Evolutionary conservation across 2,797 vertebrate species (phyloP), one percentile per base, ranked within the genome.

Genomic region (Ictinia mississippiensis): DNA sequence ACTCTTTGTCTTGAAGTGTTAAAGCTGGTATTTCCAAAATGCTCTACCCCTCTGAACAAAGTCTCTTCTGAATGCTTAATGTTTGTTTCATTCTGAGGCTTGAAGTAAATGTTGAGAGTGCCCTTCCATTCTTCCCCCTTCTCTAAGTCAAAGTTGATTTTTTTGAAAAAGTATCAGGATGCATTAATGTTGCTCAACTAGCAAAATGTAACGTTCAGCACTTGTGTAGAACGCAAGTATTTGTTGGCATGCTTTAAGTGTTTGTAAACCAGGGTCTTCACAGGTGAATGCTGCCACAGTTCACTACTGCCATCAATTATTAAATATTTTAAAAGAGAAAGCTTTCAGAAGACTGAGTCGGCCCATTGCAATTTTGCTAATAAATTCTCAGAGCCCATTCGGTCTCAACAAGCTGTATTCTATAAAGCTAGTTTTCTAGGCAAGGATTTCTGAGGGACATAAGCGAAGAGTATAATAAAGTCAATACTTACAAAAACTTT

Each of bases 401-500:
- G 12, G n/a, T 19, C 44, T 40, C 65, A 25, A 38, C 18, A 21
- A 61, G 68, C 33, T 45, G 61, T 53, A n/a, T 4, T 9, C 66
- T 53, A 38, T 12, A 47, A 4, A 28, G 18, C 4, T 25, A 8
- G 10, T 3, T 77, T 53, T 29, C 42, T 29, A 81, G 56, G 35
- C 15, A 16, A 40, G 37, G 33, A 3, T 35, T 78, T 77, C 8
- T 10, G 16, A 58, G 20, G 35, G 56, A 83, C 11, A 2, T 1
- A 29, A 63, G 22, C 1, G 0, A 58, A 63, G 50, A 42, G 11
- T 26, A n/a, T 18, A 52, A 47, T 33, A 1, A 40, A 50, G 83
- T 37, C 66, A 17, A 71, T 40, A 99, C 99, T 98, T 96, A 99
- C 99, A 98, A 99, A 99, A 90, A 99, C 99, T 99, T 99, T 99